Percentiles rank a stretch among this genome's conserved stretches.
Conservation (phyloP, 2,888 invertebrate genomes). For the Oscheius sp. region DNA sequence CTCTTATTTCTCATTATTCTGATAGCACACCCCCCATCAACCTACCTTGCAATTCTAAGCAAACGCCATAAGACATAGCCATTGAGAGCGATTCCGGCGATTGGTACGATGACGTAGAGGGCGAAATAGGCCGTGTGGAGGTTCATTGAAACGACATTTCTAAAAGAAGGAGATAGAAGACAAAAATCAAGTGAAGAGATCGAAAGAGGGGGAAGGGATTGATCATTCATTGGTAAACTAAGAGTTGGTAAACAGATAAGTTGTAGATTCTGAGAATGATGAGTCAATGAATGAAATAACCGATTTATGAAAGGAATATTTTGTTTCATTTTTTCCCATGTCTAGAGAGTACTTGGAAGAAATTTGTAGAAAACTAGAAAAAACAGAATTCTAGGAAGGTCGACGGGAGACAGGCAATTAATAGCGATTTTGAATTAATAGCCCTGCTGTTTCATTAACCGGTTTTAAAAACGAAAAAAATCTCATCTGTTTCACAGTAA, state of each 20-base stretch:
- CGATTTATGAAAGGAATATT: background rate
- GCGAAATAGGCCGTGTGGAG: conserved; percentile 41
- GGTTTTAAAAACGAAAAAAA: too few species aligned
- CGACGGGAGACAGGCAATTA: too few species aligned
- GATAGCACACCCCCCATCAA: conserved; percentile 2
- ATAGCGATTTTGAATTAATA: too few species aligned
- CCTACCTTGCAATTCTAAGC: conserved; percentile 55
- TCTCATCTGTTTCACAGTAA: too few species aligned
- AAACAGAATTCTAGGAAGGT: too few species aligned
- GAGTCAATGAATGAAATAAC: background rate
- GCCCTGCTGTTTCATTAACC: too few species aligned
- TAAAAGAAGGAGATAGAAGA: too few species aligned
- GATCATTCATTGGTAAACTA: too few species aligned
- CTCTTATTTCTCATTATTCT: conserved; percentile 11
- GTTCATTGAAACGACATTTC: conserved; percentile 20
- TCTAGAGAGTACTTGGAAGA: too few species aligned
- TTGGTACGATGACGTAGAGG: conserved; percentile 58
- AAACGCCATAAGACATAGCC: conserved; percentile 60
- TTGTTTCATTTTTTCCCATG: too few species aligned
- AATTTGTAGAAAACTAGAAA: too few species aligned
- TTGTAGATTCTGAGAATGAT: background rate
- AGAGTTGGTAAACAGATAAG: background rate
- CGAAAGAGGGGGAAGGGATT: background rate
- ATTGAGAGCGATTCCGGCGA: conserved; percentile 61
- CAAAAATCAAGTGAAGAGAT: too few species aligned